Percentiles rank a stretch among this genome's conserved stretches.
Conservation (phyloP, 2,113 vertebrate species). For the Callithrix jacchus region DNA sequence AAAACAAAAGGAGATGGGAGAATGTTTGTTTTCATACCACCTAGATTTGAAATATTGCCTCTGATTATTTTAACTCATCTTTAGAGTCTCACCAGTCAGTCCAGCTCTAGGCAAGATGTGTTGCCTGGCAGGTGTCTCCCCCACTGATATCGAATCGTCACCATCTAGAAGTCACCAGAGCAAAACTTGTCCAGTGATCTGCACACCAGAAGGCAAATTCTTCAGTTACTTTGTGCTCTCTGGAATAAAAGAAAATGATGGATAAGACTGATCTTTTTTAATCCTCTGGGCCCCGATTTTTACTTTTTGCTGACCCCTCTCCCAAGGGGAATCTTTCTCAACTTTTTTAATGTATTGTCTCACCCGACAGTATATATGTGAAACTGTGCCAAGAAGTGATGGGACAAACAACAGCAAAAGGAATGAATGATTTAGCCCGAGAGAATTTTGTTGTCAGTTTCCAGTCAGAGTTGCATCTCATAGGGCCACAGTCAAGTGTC, state of each 20-base stretch:
- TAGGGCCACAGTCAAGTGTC: background rate
- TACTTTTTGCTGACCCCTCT: background rate
- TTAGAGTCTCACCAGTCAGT: background rate
- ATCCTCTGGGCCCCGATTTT: slow-evolving; percentile 2
- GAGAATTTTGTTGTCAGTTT: slow-evolving; percentile 10
- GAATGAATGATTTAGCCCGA: background rate
- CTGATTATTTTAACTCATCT: slow-evolving; percentile 15
- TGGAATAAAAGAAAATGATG: background rate
- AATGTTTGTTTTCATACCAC: background rate
- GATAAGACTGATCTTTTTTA: background rate
- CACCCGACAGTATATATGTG: background rate
- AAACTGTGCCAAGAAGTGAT: background rate
- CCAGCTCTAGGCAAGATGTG: background rate
- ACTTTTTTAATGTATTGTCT: slow-evolving; percentile 45
- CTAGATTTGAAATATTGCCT: background rate
- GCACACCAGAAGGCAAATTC: background rate
- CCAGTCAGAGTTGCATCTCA: background rate
- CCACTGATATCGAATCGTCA: background rate
- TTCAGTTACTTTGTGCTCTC: background rate
- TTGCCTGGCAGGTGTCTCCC: background rate
- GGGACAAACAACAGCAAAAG: background rate
- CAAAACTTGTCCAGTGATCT: background rate
- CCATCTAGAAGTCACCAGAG: background rate
- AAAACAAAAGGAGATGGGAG: background rate
- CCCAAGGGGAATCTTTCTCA: slow-evolving; percentile 39